Evolutionary conservation across 1,140 invertebrate species (phyloP), one percentile per base, ranked within the genome.

Genomic region (Lordiphosa clarofinis): DNA sequence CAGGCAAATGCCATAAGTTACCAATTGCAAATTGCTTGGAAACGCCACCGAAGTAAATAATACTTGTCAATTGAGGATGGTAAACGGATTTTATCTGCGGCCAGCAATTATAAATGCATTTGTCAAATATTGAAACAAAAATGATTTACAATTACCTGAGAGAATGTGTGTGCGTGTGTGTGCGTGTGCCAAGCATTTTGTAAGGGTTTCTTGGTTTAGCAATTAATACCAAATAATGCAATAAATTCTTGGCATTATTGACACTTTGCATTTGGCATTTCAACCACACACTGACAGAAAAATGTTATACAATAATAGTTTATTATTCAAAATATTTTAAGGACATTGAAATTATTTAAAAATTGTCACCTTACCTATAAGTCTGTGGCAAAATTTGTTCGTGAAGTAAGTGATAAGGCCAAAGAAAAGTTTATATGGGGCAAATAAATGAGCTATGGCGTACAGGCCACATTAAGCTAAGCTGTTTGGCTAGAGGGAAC

Each of bases 81-180:
- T 39, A 49, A 53, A 44, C 39, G 37, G 52, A 68, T 63, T 72
- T 75, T 66, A 82, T 61, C 54, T 72, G 76, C 56, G 67, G 54
- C 56, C 9, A 46, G 67, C 78, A 82, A 82, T 82, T 82, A 82
- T 84, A 84, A 82, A 82, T 69, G 62, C 72, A 84, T 82, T 82
- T 84, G 68, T 76, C 78, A 82, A 76, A 72, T 58, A 78, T 55
- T 71, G 37, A 60, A 52, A 69, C 50, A 62, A 62, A 67, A 58
- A 37, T 73, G 65, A 59, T 64, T 63, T 73, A 73, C 24, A 6
- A 28, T 5, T 28, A 1, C 24, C 24, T 28, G 1, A 0, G 24
- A 6, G 24, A 7, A 4, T 28, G 24, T 28, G 24, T 28, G 24
- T 28, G 24, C 7, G 24, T 28, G 24, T 57, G 28, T 12, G 52